Evolutionary conservation across 2,797 vertebrate species (phyloP), one percentile per base, ranked within the genome.

Genomic region (Zenarchopterus dispar): DNA sequence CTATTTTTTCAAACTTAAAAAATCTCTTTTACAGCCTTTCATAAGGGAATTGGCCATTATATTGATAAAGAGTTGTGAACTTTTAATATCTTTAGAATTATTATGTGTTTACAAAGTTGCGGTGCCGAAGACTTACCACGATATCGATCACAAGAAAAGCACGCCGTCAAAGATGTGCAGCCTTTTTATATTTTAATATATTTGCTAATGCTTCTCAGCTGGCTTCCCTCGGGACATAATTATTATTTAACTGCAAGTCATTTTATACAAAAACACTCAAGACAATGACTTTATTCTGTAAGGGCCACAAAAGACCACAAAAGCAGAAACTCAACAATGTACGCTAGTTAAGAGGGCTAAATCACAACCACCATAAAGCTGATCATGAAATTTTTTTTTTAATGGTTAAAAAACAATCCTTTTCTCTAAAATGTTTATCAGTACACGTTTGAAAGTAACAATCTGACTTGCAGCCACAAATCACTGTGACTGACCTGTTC

Each of bases 141-240:
- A 44, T n/a, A 31, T 9, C 21, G 23, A 47, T 49, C 1, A 54
- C 24, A 62, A 70, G 13, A 50, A 58, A 63, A 46, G 45, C 17
- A 45, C n/a, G 26, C 43, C 22, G 51, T 63, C 16, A 66, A 50
- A 53, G 24, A 26, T 2, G 9, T 36, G n/a, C 15, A 44, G 39
- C 36, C 33, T 62, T 15, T 43, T 42, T 60, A 70, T 54, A 78
- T 69, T 43, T 47, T 44, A 24, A 56, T 65, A 60, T 62, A 10
- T 61, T n/a, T 51, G 28, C 50, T 51, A 26, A 44, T 9, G 17
- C 16, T 53, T 59, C 59, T 58, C 28, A 65, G n/a, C 36, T 8
- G 53, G 41, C 0, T 23, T 47, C 23, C 33, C 31, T 60, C 24
- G 0, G 47, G 41, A 22, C 11, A 53, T 45, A 21, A 63, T 41